Evolutionary conservation across 1,140 invertebrate species (phyloP).

Genomic region (Zaprionus davidi): DNA sequence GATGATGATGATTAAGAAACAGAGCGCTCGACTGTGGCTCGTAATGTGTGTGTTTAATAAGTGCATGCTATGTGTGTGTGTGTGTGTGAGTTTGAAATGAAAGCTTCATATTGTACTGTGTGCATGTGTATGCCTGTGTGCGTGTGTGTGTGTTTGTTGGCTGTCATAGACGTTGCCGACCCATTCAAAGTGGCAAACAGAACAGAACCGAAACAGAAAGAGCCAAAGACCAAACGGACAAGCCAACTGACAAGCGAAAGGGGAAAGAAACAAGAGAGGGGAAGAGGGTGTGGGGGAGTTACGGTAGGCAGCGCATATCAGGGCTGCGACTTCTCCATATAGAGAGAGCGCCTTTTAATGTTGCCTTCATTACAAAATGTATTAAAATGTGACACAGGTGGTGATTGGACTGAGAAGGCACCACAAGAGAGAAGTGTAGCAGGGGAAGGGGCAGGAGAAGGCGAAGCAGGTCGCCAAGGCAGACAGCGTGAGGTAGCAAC

Average conservation of each 20-base stretch:
- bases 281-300: neutral
- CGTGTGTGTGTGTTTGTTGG: conserved; percentile 14
- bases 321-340: conserved; percentile 19
- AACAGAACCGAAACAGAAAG: conserved; percentile 60
- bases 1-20: conserved; percentile 49
- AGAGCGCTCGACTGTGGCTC: conserved; percentile 26
- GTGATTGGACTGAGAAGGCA: conserved; percentile 17
- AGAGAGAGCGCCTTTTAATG: conserved; percentile 35
- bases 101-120: conserved; percentile 29
- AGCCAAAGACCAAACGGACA: conserved; percentile 33
- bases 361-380: conserved; percentile 36
- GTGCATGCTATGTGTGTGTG: conserved; percentile 25
- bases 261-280: neutral
- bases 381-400: conserved; percentile 43
- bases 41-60: conserved; percentile 55
- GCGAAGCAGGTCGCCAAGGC: neutral
- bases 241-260: neutral
- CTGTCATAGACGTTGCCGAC: conserved; percentile 67
- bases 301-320: conserved; percentile 20
- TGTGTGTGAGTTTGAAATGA: conserved; percentile 34
- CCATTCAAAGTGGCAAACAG: conserved; percentile 74
- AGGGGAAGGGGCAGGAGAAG: neutral
- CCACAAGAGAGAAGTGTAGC: neutral
- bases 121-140: conserved; percentile 10
- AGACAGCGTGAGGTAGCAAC: conserved; percentile 21